These are phyloP conservation scores for Entomyzon cyanotis DNA, from an alignment of 2,113 vertebrate species.

Conservation along the genomic window DNA sequence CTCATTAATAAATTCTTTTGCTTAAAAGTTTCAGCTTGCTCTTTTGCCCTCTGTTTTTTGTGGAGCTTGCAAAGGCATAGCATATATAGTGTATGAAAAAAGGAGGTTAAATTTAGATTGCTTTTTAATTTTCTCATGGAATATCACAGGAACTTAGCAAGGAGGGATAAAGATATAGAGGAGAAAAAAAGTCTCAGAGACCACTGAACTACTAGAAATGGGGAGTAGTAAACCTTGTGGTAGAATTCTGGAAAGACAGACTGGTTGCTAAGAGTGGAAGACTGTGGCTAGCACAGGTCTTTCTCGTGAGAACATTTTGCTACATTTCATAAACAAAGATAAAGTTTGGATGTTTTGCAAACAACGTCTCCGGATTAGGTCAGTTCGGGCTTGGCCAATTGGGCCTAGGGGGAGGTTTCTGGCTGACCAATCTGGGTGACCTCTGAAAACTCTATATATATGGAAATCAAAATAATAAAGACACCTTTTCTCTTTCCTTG, in stretches of 20 bases:
- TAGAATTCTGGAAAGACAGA: background rate
- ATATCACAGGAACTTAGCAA: background rate
- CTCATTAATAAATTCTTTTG: background rate
- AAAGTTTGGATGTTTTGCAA: too few species aligned
- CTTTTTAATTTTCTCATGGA: background rate
- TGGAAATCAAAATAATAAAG: too few species aligned
- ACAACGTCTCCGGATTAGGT: too few species aligned
- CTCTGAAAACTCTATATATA: too few species aligned
- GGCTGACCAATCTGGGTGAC: too few species aligned
- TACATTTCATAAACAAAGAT: too few species aligned
- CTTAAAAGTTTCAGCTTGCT: background rate
- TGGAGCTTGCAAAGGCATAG: background rate
- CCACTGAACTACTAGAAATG: background rate
- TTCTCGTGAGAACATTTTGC: too few species aligned
- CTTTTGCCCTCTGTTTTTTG: background rate
- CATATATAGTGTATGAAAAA: background rate
- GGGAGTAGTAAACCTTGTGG: background rate
- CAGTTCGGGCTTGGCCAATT: too few species aligned
- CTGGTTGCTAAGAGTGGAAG: background rate
- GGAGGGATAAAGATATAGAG: background rate
- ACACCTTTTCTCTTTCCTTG: too few species aligned
- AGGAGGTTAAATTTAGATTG: background rate
- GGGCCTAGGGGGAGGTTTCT: too few species aligned
- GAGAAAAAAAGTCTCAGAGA: background rate
- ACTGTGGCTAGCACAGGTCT: too few species aligned